Conservation (phyloP, 2,888 invertebrate genomes). For the Agrotis exclamationis region DNA sequence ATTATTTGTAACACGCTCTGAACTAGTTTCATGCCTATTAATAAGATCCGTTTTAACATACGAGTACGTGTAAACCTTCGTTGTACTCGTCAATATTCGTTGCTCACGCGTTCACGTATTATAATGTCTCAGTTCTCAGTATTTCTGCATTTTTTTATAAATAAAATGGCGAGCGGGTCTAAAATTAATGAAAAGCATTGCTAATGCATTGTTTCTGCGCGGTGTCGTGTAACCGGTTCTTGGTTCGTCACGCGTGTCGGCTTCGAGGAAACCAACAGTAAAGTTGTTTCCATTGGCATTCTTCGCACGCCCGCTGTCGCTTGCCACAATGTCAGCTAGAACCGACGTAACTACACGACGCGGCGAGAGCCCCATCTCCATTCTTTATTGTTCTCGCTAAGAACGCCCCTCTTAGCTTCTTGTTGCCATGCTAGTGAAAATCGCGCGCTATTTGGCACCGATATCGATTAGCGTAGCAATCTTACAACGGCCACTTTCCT, state of each 20-base stretch:
- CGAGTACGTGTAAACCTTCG: constrained; percentile 71
- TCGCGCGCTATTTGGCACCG: constrained; percentile 72
- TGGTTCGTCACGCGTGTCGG: constrained; percentile 84
- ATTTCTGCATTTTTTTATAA: constrained; percentile 75
- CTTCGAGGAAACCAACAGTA: constrained; percentile 88
- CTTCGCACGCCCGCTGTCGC: constrained; percentile 81
- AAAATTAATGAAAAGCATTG: constrained; percentile 84
- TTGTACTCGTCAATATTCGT: constrained; percentile 66
- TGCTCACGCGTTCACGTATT: constrained; percentile 57
- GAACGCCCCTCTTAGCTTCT: constrained; percentile 64
- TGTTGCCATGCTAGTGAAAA: constrained; percentile 77
- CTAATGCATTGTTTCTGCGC: constrained; percentile 85
- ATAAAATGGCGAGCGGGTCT: constrained; percentile 73
- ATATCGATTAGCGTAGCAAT: constrained; percentile 69
- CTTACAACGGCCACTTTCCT: constrained; percentile 75
- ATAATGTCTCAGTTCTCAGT: constrained; percentile 65
- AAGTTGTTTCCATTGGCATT: constrained; percentile 86
- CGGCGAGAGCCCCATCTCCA: constrained; percentile 75
- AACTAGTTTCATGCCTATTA: constrained; percentile 68
- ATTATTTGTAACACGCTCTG: constrained; percentile 69
- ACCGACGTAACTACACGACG: constrained; percentile 67
- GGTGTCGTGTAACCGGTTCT: constrained; percentile 86
- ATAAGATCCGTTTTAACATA: constrained; percentile 65
- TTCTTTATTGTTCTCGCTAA: constrained; percentile 75
- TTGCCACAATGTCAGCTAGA: constrained; percentile 76